phyloP scores from a whole-genome alignment of 2,797 vertebrate genomes.

The Myotis pilosus region DNA sequence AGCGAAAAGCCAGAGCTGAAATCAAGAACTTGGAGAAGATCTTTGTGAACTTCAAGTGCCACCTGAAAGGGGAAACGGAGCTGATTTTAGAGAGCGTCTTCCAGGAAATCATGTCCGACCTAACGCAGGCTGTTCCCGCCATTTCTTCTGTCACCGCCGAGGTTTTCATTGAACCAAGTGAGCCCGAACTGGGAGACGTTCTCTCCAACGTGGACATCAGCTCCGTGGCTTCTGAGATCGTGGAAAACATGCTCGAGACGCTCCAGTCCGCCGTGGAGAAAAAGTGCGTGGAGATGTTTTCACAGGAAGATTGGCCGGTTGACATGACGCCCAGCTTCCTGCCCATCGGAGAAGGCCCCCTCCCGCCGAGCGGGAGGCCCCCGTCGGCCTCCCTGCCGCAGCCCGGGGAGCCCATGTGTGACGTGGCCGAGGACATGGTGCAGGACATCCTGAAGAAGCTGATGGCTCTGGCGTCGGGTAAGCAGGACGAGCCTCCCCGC shows the following conservation, averaged over 20 bases:
- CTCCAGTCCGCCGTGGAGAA: constrained; percentile 67
- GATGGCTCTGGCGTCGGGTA: constrained; percentile 33
- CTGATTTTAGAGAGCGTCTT: constrained; percentile 75
- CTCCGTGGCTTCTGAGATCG: constrained; percentile 72
- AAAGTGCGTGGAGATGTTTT: constrained; percentile 64
- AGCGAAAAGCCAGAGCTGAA: constrained; percentile 58
- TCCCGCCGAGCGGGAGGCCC: constrained; percentile 20
- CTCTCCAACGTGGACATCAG: constrained; percentile 48
- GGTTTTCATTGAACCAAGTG: constrained; percentile 66
- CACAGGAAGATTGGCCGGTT: constrained; percentile 57
- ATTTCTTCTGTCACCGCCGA: constrained; percentile 75
- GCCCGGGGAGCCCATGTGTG: constrained; percentile 52
- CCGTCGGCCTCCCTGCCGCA: not conserved
- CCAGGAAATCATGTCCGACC: constrained; percentile 72
- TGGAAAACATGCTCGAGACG: constrained; percentile 75
- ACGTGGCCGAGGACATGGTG: constrained; percentile 74
- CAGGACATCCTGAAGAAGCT: constrained; percentile 70
- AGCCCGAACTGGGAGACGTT: constrained; percentile 14
- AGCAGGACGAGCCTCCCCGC: constrained; percentile 17
- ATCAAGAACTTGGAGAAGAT: constrained; percentile 68
- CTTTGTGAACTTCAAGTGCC: constrained; percentile 75
- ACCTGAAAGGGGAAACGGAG: constrained; percentile 74
- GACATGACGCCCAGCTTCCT: constrained; percentile 5
- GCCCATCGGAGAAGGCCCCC: not conserved
- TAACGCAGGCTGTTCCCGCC: constrained; percentile 69